Conservation (phyloP, 2,797 vertebrate species). For the Balearica regulorum region DNA sequence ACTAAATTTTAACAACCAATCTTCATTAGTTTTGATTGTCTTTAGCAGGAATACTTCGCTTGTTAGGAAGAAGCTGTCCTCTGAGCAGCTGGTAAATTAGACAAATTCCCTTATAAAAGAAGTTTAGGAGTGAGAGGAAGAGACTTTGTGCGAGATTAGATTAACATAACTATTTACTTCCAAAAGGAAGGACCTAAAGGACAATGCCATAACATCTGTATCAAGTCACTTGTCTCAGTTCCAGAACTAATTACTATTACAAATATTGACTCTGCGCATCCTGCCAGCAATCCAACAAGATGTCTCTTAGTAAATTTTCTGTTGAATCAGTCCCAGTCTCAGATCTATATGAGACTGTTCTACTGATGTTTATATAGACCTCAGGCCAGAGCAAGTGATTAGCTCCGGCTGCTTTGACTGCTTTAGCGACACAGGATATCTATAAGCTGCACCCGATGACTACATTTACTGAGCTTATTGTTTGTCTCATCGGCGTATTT, state of each 20-base stretch:
- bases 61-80: background rate
- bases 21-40: background rate
- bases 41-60: background rate
- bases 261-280: slow-evolving; percentile 41
- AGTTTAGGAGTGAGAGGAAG: background rate
- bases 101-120: background rate
- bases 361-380: slow-evolving; percentile 25
- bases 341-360: background rate
- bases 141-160: slow-evolving; percentile 13
- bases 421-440: background rate
- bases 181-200: background rate
- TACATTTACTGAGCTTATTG: background rate
- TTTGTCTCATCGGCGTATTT: background rate
- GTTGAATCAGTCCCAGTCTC: slow-evolving; percentile 23
- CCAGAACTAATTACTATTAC: slow-evolving; percentile 40
- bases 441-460: background rate
- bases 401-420: slow-evolving; percentile 4
- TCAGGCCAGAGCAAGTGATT: slow-evolving; percentile 20
- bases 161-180: slow-evolving; percentile 48
- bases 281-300: slow-evolving; percentile 5
- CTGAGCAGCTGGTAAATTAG: background rate
- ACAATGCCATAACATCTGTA: background rate
- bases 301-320: background rate
- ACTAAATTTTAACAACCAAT: background rate
- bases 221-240: slow-evolving; percentile 16